phyloP scores from a whole-genome alignment of 2,797 vertebrate genomes.

The Lagorchestes hirsutus region DNA sequence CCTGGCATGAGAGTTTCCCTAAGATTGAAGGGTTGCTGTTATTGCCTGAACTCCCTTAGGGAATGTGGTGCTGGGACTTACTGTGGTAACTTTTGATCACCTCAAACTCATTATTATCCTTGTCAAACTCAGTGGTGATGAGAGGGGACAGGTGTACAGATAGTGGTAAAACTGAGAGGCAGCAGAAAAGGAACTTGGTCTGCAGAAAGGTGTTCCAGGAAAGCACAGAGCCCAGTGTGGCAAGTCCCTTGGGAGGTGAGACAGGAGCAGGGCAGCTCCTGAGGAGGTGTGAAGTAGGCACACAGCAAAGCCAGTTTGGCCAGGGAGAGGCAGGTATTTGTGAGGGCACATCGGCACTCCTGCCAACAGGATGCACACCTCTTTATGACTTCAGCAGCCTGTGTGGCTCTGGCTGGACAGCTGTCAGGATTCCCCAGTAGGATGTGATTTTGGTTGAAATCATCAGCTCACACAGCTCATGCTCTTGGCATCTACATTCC shows the following conservation, averaged over 20 bases:
- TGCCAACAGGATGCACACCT: constrained; percentile 47
- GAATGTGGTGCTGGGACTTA: not conserved
- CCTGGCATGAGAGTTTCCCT: not conserved
- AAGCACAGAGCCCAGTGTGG: no score
- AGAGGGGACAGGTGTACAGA: not conserved
- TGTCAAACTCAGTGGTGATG: not conserved
- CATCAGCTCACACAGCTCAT: constrained; percentile 1
- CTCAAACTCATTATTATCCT: not conserved
- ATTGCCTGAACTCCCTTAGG: not conserved
- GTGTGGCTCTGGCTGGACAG: constrained; percentile 31
- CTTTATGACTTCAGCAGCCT: constrained; percentile 20
- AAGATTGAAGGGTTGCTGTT: not conserved
- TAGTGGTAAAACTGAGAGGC: not conserved
- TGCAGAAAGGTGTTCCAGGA: not conserved
- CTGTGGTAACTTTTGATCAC: not conserved
- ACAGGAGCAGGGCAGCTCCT: not conserved
- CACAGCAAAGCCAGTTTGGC: constrained; percentile 64
- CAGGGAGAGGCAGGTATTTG: constrained; percentile 65
- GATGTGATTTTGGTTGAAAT: constrained; percentile 9
- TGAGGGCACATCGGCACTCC: constrained; percentile 38
- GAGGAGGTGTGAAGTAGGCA: constrained; percentile 47
- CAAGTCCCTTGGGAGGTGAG: not conserved
- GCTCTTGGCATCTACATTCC: constrained; percentile 25
- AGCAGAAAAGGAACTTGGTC: not conserved
- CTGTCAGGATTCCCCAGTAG: constrained; percentile 35